Percentiles rank a stretch among this genome's conserved stretches.
Conservation (phyloP, 1,140 invertebrate genomes). For the Helicorthomorpha holstii region DNA sequence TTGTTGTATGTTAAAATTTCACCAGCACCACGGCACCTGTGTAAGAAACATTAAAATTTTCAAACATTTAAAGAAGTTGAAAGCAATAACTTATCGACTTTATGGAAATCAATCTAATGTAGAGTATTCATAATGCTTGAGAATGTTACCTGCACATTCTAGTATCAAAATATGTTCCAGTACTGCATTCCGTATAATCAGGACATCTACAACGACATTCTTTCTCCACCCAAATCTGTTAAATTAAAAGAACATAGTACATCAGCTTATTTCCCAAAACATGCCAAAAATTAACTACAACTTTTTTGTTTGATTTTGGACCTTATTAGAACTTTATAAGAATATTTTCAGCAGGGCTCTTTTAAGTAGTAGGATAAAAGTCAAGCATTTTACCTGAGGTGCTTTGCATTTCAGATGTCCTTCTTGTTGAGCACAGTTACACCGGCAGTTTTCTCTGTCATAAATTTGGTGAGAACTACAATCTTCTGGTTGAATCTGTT, state of each 20-base stretch:
- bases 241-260: too few species aligned
- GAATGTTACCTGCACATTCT: slow-evolving; percentile 2
- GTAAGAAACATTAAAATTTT: too few species aligned
- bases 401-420: slow-evolving; percentile 1
- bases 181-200: slow-evolving; percentile 2
- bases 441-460: slow-evolving; percentile 1
- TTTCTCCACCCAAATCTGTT: slow-evolving; percentile 1
- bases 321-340: too few species aligned
- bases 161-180: slow-evolving; percentile 5
- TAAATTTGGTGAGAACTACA: slow-evolving; percentile 2
- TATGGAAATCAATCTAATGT: too few species aligned
- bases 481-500: slow-evolving; percentile 4
- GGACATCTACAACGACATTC: slow-evolving; percentile 4
- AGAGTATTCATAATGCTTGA: slow-evolving; percentile 1
- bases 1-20: not conserved
- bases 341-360: too few species aligned
- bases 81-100: too few species aligned
- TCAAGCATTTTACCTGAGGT: slow-evolving; percentile 3
- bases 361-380: too few species aligned
- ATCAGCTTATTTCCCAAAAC: too few species aligned
- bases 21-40: not conserved
- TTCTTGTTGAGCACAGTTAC: not conserved
- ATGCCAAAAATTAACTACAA: too few species aligned
- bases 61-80: too few species aligned
- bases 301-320: too few species aligned